A percentile compares a stretch with the other conserved stretches of the same genome.
Conservation (phyloP, 2,113 vertebrate species). For the Seriola aureovittata region DNA sequence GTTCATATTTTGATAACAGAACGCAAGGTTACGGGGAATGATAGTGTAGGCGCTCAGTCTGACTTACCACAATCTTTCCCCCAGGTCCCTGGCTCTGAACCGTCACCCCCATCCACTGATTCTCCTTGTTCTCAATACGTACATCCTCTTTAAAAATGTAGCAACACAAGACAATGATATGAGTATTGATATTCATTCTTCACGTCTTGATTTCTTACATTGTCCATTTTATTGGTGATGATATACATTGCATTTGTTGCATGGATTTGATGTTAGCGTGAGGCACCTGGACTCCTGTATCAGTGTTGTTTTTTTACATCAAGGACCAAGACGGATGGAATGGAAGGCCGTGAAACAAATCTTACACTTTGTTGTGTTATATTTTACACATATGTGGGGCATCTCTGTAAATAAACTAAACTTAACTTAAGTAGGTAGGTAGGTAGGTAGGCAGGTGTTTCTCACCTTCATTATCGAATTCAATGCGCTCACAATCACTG, state of each 20-base stretch:
- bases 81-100: slow-evolving; percentile 97
- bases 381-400: not conserved
- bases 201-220: not conserved
- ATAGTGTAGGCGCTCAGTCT: not conserved
- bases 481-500: slow-evolving; percentile 85
- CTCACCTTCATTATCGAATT: slow-evolving; percentile 92
- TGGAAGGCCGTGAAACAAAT: too few species aligned
- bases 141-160: slow-evolving; percentile 83
- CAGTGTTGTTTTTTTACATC: too few species aligned
- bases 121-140: slow-evolving; percentile 89
- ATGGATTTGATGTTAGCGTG: not conserved
- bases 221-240: not conserved
- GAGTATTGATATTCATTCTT: not conserved
- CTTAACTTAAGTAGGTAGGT: not conserved
- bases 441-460: not conserved
- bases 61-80: slow-evolving; percentile 96
- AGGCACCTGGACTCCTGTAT: not conserved
- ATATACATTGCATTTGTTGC: not conserved
- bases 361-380: too few species aligned
- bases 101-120: slow-evolving; percentile 99
- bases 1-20: not conserved
- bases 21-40: not conserved
- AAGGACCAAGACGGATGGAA: too few species aligned
- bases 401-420: not conserved
- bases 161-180: slow-evolving; percentile 16